A percentile compares a stretch with the other conserved stretches of the same genome.
Conservation (phyloP, 2,797 vertebrate genomes). For the Acridotheres tristis region DNA sequence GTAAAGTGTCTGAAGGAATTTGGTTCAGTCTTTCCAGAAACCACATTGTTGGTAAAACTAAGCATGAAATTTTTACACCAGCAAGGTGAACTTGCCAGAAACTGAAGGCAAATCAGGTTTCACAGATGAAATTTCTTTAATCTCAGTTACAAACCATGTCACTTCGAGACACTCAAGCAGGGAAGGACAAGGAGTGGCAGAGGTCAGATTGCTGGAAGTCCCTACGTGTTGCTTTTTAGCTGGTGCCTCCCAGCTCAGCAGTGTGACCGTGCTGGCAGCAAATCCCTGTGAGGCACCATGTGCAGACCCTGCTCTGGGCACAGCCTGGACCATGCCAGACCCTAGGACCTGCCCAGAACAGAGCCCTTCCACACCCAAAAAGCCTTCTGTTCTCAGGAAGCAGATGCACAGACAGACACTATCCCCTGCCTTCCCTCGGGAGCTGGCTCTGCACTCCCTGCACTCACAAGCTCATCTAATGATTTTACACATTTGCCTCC, state of each 20-base stretch:
- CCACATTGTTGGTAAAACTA: neutral
- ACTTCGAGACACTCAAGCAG: neutral
- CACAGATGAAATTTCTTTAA: neutral
- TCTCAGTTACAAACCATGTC: neutral
- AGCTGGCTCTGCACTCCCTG: neutral
- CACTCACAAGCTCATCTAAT: neutral
- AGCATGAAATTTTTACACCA: neutral
- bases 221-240: fast-evolving
- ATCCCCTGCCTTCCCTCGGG: neutral
- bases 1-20: neutral
- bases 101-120: neutral
- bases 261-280: neutral
- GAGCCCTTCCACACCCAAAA: neutral
- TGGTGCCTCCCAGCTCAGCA: neutral
- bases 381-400: neutral
- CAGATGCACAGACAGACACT: neutral
- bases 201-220: fast-evolving
- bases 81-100: neutral
- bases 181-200: neutral
- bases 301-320: neutral
- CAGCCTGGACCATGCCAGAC: neutral
- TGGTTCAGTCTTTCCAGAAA: neutral
- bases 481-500: neutral
- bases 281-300: neutral
- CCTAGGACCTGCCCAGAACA: neutral